A percentile compares a stretch with the other conserved stretches of the same genome.
Conservation (phyloP, 1,140 invertebrate genomes). For the Euwallacea similis region DNA sequence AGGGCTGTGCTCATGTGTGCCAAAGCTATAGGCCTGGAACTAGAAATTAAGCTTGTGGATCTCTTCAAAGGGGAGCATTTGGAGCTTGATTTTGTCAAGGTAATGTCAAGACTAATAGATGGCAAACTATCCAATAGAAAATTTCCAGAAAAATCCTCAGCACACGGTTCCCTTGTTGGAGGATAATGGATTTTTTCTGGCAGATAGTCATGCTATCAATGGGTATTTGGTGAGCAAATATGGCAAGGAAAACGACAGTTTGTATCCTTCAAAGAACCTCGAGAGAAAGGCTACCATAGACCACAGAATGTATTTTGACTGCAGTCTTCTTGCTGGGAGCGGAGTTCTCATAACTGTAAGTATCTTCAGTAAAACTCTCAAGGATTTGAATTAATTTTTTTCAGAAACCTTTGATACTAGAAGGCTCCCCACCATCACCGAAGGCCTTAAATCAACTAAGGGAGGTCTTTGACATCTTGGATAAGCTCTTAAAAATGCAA, state of each 20-base stretch:
- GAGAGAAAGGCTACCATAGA: conserved; percentile 59
- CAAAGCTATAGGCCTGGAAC: neutral
- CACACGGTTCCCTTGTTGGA: conserved; percentile 69
- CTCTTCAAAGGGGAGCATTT: neutral
- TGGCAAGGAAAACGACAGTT: conserved; percentile 53
- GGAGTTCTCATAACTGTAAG: conserved; percentile 34
- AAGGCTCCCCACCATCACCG: conserved; percentile 4
- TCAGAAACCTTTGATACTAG: conserved; percentile 17
- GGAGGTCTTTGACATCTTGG: conserved; percentile 29
- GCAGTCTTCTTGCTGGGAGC: conserved; percentile 57
- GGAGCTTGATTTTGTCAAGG: neutral
- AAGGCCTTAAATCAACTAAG: conserved; percentile 11
- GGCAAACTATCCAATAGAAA: neutral
- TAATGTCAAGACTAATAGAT: neutral
- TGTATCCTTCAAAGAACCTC: conserved; percentile 60
- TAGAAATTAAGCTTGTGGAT: neutral
- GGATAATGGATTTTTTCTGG: conserved; percentile 63
- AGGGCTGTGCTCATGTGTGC: neutral
- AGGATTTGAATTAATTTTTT: neutral
- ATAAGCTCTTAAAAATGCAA: conserved; percentile 28
- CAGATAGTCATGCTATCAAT: conserved; percentile 63
- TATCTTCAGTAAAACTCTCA: neutral
- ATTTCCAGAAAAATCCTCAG: conserved; percentile 61
- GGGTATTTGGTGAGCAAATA: conserved; percentile 62
- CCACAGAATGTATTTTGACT: conserved; percentile 57